Base-by-base conservation (phyloP, 1,140 invertebrate species). In the Hirudo medicinalis region DNA sequence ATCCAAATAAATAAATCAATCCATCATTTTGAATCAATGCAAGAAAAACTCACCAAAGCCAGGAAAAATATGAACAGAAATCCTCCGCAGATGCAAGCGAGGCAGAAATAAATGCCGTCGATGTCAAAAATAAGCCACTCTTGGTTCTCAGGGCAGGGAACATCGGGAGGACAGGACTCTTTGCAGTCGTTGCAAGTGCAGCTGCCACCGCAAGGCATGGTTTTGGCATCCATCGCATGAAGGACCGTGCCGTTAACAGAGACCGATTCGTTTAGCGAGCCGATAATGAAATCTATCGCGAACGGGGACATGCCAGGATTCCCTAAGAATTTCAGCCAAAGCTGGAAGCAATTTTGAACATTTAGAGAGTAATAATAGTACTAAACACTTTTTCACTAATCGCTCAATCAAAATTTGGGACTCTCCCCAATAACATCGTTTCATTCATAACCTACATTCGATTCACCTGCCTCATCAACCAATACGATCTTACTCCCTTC, bases 181-280 rank as follows among this genome's bases (percentile, higher is more conserved):
- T 87, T 85, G 79, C 94, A 97, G 83, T 97, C 94, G 53, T 91
- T 85, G 78, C 92, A 96, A 75, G 89, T 90, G 80, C 93, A 97
- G 0, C 89, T 79, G 74, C 86, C 79, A 78, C 82, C 88, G 79
- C 91, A 94, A 0, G 89, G 87, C 57, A 84, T 84, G 0, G 87
- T 85, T 32, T 77, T 72, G 0, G 86, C 85, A 79, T 89, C 84
- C 68, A 88, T 77, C 0, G 89, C 89, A 2, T 75, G 80, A 75
- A 86, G 86, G 9, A 71, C 75, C 17, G 66, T 66, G n/a, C 75
- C 82, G 79, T 9, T 84, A 40, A 67, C 1, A 15, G 66, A 22
- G 63, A 70, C 71, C 4, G 43, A 5, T 49, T 78, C 71, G 2
- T 36, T 22, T 20, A 43, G 2, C 17, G n/a, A 11, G 4, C 75